Evolutionary conservation across 1,140 invertebrate genomes (phyloP).

Genomic region (Sinonovacula constricta): DNA sequence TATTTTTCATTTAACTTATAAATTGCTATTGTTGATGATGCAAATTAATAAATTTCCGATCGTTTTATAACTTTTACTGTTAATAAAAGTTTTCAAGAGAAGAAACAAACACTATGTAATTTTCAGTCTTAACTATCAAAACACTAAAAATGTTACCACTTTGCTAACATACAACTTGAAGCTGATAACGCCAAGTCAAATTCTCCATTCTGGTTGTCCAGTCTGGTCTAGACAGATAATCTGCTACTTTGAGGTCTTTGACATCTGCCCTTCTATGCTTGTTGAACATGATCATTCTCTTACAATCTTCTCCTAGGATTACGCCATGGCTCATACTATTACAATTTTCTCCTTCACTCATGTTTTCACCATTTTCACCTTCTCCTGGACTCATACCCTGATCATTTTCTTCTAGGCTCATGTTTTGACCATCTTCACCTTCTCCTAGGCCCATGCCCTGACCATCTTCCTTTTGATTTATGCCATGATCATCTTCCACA

Average conservation of each 20-base stretch:
- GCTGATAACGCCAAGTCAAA: slow-evolving; percentile 32
- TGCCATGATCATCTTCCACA: no score
- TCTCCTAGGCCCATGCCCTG: no score
- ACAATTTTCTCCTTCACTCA: no score
- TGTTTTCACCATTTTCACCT: neutral
- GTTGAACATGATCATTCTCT: slow-evolving; percentile 48
- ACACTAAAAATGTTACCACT: slow-evolving; percentile 15
- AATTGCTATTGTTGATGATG: no score
- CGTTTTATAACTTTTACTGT: no score
- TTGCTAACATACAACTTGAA: slow-evolving; percentile 16
- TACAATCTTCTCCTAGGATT: no score
- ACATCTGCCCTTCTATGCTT: slow-evolving; percentile 46
- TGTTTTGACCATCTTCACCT: neutral
- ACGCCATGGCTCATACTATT: no score
- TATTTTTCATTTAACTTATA: no score
- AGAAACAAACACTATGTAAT: no score
- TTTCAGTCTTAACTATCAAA: neutral
- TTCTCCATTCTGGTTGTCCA: slow-evolving; percentile 29
- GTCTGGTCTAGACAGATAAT: slow-evolving; percentile 30
- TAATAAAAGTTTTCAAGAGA: no score
- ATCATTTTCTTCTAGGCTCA: neutral
- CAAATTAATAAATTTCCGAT: no score
- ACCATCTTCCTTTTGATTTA: no score
- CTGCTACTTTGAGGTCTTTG: slow-evolving; percentile 39
- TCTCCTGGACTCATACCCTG: neutral